Percentiles rank a stretch among this genome's conserved stretches.
phyloP scores from a whole-genome alignment of 1,140 invertebrate species.

The Drosophila parvula region DNA sequence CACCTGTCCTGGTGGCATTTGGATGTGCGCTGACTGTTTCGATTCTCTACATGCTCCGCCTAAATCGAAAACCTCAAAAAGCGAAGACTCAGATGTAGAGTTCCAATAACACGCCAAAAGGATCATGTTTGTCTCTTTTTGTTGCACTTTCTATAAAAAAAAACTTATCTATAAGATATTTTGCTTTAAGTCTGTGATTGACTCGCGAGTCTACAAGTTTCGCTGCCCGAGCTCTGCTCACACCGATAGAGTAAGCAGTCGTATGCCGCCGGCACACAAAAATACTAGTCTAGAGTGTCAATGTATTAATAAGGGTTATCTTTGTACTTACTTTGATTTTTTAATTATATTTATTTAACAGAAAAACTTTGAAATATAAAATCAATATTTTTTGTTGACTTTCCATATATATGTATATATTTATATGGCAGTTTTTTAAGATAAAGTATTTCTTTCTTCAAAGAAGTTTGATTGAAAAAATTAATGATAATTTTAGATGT shows the following conservation, averaged over 20 bases:
- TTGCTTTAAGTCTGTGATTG: neutral
- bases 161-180: neutral
- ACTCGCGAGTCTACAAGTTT: too few relatives aligned
- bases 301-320: too few relatives aligned
- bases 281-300: too few relatives aligned
- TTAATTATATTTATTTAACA: neutral
- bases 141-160: too few relatives aligned
- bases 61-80: neutral
- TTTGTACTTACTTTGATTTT: too few relatives aligned
- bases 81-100: neutral
- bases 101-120: neutral
- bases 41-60: constrained; percentile 1
- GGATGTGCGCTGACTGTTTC: constrained; percentile 20
- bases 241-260: too few relatives aligned
- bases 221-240: too few relatives aligned
- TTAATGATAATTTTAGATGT: neutral
- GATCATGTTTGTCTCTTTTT: neutral
- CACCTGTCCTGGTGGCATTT: constrained; percentile 7
- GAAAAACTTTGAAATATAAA: neutral
- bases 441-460: neutral
- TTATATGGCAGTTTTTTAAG: neutral
- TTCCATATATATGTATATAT: neutral
- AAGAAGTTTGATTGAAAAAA: neutral
- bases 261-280: too few relatives aligned
- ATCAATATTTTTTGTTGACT: neutral